A percentile compares a stretch with the other conserved stretches of the same genome.
These are phyloP conservation scores for Monopis laevigella DNA, from an alignment of 2,888 invertebrate genomes.

Conservation along the genomic window DNA sequence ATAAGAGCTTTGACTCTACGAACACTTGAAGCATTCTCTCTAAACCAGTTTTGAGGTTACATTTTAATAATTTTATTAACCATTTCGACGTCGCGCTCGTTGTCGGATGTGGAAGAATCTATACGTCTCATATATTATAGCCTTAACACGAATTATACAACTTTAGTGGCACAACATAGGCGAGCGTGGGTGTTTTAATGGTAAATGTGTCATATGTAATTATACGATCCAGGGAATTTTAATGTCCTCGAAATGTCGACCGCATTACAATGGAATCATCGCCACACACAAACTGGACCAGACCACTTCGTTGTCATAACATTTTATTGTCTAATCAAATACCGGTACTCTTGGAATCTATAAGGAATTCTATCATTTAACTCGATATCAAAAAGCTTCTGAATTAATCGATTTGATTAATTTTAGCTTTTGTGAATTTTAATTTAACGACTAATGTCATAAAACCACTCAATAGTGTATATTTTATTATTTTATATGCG, in stretches of 20 bases:
- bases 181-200: conserved; percentile 62
- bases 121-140: conserved; percentile 63
- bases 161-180: conserved; percentile 61
- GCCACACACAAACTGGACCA: conserved; percentile 41
- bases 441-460: no score
- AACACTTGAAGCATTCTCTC: conserved; percentile 53
- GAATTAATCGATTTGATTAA: no score
- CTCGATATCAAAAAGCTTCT: no score
- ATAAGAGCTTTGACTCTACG: conserved; percentile 50
- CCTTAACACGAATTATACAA: conserved; percentile 67
- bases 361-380: neutral
- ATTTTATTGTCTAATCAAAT: conserved; percentile 30
- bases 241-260: conserved; percentile 59
- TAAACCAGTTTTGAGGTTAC: conserved; percentile 54
- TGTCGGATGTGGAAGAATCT: conserved; percentile 37
- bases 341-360: neutral
- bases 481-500: no score
- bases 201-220: conserved; percentile 65
- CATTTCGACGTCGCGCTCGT: conserved; percentile 55
- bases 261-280: conserved; percentile 56
- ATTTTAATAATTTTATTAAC: conserved; percentile 68
- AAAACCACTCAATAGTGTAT: no score
- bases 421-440: no score
- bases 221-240: conserved; percentile 62
- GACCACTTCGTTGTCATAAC: conserved; percentile 41